Percentiles rank a stretch among this genome's conserved stretches.
These are phyloP conservation scores for Trichomalopsis sarcophagae DNA, from an alignment of 1,140 invertebrate genomes.

Conservation along the genomic window DNA sequence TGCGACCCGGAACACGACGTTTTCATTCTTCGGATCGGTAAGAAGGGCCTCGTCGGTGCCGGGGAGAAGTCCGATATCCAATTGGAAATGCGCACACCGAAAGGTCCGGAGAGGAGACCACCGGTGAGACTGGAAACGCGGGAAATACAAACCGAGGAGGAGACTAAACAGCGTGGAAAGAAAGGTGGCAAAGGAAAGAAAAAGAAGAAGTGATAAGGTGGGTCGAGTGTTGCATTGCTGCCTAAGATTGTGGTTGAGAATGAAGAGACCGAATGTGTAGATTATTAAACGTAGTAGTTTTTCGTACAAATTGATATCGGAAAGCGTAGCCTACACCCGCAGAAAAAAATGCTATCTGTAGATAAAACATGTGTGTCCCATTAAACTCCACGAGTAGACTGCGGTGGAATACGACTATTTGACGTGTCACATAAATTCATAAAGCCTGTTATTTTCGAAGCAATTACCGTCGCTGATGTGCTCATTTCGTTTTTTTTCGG, in stretches of 20 bases:
- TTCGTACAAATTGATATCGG: background rate
- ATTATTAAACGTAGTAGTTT: background rate
- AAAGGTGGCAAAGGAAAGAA: slow-evolving; percentile 53
- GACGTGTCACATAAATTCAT: background rate
- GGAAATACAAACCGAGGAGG: slow-evolving; percentile 68
- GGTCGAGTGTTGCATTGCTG: too few species aligned
- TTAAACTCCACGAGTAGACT: background rate
- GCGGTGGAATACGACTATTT: background rate
- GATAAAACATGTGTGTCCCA: background rate
- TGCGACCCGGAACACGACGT: slow-evolving; percentile 63
- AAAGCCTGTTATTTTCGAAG: background rate
- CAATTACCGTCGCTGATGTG: background rate
- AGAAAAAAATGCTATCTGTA: background rate
- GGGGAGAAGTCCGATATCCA: slow-evolving; percentile 71
- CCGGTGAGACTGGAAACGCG: slow-evolving; percentile 69
- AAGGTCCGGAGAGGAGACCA: slow-evolving; percentile 63
- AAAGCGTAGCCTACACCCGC: too few species aligned
- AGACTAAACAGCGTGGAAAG: slow-evolving; percentile 38
- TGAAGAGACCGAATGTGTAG: background rate
- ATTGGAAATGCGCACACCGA: slow-evolving; percentile 71
- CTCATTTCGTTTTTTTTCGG: background rate
- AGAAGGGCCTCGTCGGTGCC: slow-evolving; percentile 68
- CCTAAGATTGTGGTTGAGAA: too few species aligned
- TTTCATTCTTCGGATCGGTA: slow-evolving; percentile 71
- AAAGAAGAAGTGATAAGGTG: slow-evolving; percentile 30